Evolutionary conservation across 2,113 vertebrate genomes (phyloP), one percentile per base, ranked within the genome.

Genomic region (Psammodynastes pulverulentus): DNA sequence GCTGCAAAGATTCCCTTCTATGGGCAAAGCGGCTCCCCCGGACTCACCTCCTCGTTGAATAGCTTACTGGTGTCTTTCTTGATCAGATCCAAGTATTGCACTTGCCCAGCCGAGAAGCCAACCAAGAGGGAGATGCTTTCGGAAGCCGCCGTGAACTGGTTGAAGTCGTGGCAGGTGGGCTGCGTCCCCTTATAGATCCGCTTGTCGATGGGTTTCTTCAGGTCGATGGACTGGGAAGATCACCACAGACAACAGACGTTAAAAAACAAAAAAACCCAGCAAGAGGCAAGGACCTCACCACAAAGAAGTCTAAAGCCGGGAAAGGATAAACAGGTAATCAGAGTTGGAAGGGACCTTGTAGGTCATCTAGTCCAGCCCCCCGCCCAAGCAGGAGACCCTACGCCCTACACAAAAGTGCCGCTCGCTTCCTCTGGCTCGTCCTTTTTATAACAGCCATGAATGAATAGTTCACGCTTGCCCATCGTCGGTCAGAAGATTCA

Each of bases 101-200:
- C 98, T 94, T 99, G 98, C 1, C 98, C 98, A 0, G 98, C 98
- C 0, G 98, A 99, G 97, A 99, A 99, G 3, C 98, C 98, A 85
- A 99, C 98, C 5, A 99, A 97, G 39, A 99, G 98, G 3, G 98
- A 97, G 1, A 99, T 98, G 26, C 98, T 98, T 95, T 98, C 98
- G 0, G 98, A 96, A 3, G 98, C 98, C 12, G 98, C 98, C 0
- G 98, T 98, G 96, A 98, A 98, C 97, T 99, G 98, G 97, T 99
- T 99, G 95, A 99, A 99, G 96, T 99, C 98, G 0, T 99, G 98
- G 94, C 98, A 99, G 0, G 98, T 99, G 0, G 98, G 98, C 96
- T 99, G 98, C 0, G 98, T 98, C 56, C 98, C 98, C 94, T 99
- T 98, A 95, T 99, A 99, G 89, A 99, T 98, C 17, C 98, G 97